Percentiles rank a stretch among this genome's conserved stretches.
phyloP scores from a whole-genome alignment of 2,113 vertebrate species.

The Tupaia tana region DNA sequence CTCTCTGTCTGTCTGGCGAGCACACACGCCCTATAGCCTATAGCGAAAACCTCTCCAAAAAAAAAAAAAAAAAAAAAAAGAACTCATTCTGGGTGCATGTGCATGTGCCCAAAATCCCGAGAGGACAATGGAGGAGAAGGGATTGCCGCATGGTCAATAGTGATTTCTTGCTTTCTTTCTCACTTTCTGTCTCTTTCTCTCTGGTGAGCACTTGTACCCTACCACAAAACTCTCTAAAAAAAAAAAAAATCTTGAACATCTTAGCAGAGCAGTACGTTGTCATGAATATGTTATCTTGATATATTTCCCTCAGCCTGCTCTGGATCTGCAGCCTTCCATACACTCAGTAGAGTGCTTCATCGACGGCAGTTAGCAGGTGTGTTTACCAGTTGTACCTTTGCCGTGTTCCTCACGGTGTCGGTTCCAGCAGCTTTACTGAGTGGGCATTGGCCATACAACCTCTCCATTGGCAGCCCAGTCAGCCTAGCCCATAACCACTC shows the following conservation, averaged over 20 bases:
- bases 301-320: not conserved
- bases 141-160: no score
- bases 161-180: no score
- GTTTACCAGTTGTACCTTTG: not conserved
- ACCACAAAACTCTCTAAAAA: no score
- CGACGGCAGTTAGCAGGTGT: not conserved
- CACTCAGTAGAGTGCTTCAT: not conserved
- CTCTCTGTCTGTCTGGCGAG: no score
- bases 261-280: not conserved
- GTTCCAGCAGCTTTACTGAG: not conserved
- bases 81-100: no score
- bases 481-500: not conserved
- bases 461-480: not conserved
- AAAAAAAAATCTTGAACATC: not conserved
- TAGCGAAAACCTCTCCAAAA: no score
- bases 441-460: not conserved
- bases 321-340: not conserved
- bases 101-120: no score
- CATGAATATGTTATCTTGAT: not conserved
- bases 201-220: no score
- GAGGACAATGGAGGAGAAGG: no score
- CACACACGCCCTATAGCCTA: no score
- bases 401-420: not conserved
- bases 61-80: no score
- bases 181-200: no score